These are phyloP conservation scores for Elaphurus davidianus DNA, from an alignment of 2,113 vertebrate species.

Conservation along the genomic window DNA sequence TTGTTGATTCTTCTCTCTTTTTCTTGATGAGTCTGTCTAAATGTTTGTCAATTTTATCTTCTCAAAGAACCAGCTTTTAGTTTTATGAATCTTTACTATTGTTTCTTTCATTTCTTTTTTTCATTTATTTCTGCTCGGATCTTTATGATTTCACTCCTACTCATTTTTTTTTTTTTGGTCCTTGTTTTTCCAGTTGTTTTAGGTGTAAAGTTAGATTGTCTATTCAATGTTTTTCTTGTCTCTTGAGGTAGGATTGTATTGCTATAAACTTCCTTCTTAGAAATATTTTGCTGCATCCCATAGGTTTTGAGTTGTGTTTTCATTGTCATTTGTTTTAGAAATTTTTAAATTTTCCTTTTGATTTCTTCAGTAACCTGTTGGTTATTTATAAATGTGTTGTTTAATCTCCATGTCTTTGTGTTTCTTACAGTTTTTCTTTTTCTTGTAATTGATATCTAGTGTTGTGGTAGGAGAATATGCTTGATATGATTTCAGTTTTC, in stretches of 20 bases:
- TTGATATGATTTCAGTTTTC: background rate
- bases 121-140: background rate
- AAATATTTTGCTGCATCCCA: background rate
- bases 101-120: background rate
- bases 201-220: background rate
- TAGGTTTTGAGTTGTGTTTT: background rate
- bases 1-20: background rate
- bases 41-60: background rate
- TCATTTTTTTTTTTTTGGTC: background rate
- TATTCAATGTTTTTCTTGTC: background rate
- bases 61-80: background rate
- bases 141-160: background rate
- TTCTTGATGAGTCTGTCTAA: background rate
- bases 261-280: background rate
- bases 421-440: background rate
- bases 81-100: background rate
- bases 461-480: background rate
- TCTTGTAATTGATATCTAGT: background rate
- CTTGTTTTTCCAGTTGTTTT: background rate
- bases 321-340: background rate
- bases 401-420: background rate
- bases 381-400: background rate
- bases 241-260: background rate
- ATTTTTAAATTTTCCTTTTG: background rate
- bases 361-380: background rate